Evolutionary conservation across 2,888 invertebrate genomes (phyloP).

Genomic region (Leptinotarsa rubiginosa): DNA sequence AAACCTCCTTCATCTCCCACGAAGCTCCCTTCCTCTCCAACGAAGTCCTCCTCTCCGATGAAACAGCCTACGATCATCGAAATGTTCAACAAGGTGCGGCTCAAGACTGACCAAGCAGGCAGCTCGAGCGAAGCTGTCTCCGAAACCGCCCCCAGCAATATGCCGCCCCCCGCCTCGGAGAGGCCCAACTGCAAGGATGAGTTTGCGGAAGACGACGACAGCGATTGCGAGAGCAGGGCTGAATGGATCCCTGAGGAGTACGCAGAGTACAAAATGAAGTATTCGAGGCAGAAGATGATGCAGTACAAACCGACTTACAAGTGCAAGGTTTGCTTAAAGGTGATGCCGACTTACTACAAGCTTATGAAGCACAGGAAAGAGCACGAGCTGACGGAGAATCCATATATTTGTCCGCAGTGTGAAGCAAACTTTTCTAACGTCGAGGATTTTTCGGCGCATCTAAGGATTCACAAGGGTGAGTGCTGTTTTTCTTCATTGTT

Average conservation of each 20-base stretch:
- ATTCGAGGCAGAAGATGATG: conserved; percentile 47
- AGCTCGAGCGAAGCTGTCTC: background rate
- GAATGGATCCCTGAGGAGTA: conserved; percentile 57
- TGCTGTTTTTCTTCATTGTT: background rate
- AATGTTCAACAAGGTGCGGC: conserved; percentile 40
- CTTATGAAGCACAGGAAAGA: conserved; percentile 56
- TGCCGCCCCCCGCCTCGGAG: conserved; percentile 23
- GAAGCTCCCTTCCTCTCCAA: conserved; percentile 4
- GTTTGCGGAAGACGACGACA: conserved; percentile 39
- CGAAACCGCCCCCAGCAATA: conserved; percentile 5
- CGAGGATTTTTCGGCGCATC: conserved; percentile 60
- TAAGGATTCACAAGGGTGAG: conserved; percentile 59
- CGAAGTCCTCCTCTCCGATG: conserved; percentile 41
- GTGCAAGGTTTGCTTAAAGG: conserved; percentile 61
- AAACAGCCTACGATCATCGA: conserved; percentile 45
- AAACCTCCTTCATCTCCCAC: conserved; percentile 10
- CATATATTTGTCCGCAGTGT: conserved; percentile 58
- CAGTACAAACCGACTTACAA: conserved; percentile 49
- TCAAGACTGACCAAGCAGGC: no score
- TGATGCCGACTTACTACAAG: conserved; percentile 55
- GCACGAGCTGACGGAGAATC: conserved; percentile 55
- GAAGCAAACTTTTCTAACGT: conserved; percentile 52
- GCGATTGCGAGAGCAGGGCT: conserved; percentile 48
- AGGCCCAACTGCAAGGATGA: conserved; percentile 5
- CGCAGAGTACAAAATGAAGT: conserved; percentile 54